Base-by-base conservation (phyloP, 2,797 vertebrate genomes). In the Synaphobranchus kaupii region DNA sequence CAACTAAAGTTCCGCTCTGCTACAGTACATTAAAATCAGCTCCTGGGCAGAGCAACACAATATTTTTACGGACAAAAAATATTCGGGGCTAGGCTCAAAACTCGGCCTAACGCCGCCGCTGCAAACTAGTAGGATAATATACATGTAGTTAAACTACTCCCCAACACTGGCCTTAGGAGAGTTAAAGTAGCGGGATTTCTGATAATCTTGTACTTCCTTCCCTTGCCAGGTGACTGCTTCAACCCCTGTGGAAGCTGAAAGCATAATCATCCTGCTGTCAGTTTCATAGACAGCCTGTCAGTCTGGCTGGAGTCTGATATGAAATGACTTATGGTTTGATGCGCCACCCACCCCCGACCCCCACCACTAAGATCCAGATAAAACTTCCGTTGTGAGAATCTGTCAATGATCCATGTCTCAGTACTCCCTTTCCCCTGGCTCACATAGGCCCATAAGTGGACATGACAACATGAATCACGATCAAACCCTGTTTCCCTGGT, bases 241-340 rank as follows among this genome's bases (percentile, higher is more conserved):
- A n/a, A n/a, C 22, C 63, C n/a, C 63, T 4, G 0, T 22, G 66
- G 66, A n/a, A 10, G 44, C 31, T 39, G 7, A 39, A 76, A 4
- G 34, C 34, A 25, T 44, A 20, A 76, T 17, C 15, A 15, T 39
- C 12, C 12, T 39, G 88, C 93, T 92, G 94, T 91, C 94, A 94
- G 90, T 86, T 88, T 88, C 81, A 91, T 92, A 86, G 88, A 89
- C 86, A 9, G 86, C 84, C 92, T 90, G 91, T 86, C 91, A 78
- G 87, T 93, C 91, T 92, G 88, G 86, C 87, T 85, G 73, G 87
- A 25, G 68, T 85, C 84, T 93, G 90, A 95, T 93, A 88, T 88
- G 91, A 94, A 92, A 86, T 90, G 94, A 95, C 92, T 89, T 84
- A 44, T 0, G 89, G 86, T 89, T 83, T 90, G 88, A 56, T 60